Evolutionary conservation across 2,797 vertebrate genomes (phyloP).

Genomic region (Notolepis coatsorum): DNA sequence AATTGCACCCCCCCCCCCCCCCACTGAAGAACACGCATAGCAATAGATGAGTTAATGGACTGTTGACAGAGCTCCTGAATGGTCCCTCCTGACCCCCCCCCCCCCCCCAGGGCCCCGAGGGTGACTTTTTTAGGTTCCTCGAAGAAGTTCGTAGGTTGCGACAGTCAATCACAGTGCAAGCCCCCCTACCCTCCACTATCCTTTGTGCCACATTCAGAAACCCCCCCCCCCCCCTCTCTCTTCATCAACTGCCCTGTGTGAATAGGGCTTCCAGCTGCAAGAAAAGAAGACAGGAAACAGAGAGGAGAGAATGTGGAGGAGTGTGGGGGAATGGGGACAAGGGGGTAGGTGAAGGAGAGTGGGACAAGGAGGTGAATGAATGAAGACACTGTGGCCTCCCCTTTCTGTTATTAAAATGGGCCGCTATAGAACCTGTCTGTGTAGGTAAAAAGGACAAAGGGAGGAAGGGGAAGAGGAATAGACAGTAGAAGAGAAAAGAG

Average conservation of each 20-base stretch:
- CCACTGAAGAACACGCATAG: slow-evolving; percentile 29
- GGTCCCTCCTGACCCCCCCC: too few relatives aligned
- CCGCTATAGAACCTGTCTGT: too few relatives aligned
- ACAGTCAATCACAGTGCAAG: slow-evolving; percentile 76
- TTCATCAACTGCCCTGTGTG: slow-evolving; percentile 81
- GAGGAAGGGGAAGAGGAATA: slow-evolving; percentile 39
- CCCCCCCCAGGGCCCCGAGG: slow-evolving; percentile 61
- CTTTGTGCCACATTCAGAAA: slow-evolving; percentile 74
- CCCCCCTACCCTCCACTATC: slow-evolving; percentile 63
- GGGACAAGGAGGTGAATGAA: slow-evolving; percentile 58
- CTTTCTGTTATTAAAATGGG: slow-evolving; percentile 76
- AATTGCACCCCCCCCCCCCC: slow-evolving; percentile 7
- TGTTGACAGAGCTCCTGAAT: slow-evolving; percentile 55
- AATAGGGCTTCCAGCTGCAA: slow-evolving; percentile 80
- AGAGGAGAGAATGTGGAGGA: slow-evolving; percentile 45
- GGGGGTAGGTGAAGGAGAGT: slow-evolving; percentile 29
- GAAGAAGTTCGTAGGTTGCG: slow-evolving; percentile 70
- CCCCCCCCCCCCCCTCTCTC: too few relatives aligned
- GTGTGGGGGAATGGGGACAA: slow-evolving; percentile 28
- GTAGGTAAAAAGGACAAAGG: slow-evolving; percentile 57
- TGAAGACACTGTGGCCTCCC: slow-evolving; percentile 68
- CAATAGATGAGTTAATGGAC: slow-evolving; percentile 52
- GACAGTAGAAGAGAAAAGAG: slow-evolving; percentile 52
- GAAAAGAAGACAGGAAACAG: slow-evolving; percentile 67
- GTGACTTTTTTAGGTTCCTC: slow-evolving; percentile 53